phyloP scores from a whole-genome alignment of 2,888 invertebrate genomes.

The Melanotus villosus region DNA sequence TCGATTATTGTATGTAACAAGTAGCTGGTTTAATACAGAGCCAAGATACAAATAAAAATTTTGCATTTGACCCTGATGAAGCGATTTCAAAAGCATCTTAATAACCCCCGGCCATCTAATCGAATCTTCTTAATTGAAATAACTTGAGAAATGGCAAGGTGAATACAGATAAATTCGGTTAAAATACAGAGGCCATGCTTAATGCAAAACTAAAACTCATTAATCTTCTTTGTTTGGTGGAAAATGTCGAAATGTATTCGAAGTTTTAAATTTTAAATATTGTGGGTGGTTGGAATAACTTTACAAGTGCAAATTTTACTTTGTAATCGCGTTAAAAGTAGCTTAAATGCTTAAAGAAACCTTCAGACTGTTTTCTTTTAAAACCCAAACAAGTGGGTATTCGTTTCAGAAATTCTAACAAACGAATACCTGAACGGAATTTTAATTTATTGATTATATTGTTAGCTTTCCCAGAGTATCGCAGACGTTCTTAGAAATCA shows the following conservation, averaged over 20 bases:
- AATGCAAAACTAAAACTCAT: background rate
- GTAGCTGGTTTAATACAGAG: background rate
- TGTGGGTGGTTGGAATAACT: too few species aligned
- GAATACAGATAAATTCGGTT: background rate
- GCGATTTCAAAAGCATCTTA: constrained; percentile 11
- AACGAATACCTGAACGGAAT: constrained; percentile 12
- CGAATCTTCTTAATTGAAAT: background rate
- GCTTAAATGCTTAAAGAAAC: background rate
- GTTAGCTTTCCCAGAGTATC: constrained; percentile 1
- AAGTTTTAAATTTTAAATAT: background rate
- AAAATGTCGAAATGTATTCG: background rate
- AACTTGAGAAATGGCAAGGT: constrained; percentile 16
- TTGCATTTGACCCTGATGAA: constrained; percentile 16
- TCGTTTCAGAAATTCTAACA: background rate
- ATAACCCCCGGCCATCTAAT: background rate
- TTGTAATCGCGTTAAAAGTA: too few species aligned
- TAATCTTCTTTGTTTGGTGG: background rate
- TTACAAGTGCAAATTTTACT: too few species aligned
- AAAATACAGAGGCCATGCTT: background rate
- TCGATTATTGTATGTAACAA: background rate
- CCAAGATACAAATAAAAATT: constrained; percentile 2
- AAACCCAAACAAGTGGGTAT: background rate
- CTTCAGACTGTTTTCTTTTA: background rate
- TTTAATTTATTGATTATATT: constrained; percentile 17
- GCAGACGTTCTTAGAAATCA: constrained; percentile 12